Base-by-base conservation (phyloP, 2,797 vertebrate genomes). In the Phyllotis vaccarum region DNA sequence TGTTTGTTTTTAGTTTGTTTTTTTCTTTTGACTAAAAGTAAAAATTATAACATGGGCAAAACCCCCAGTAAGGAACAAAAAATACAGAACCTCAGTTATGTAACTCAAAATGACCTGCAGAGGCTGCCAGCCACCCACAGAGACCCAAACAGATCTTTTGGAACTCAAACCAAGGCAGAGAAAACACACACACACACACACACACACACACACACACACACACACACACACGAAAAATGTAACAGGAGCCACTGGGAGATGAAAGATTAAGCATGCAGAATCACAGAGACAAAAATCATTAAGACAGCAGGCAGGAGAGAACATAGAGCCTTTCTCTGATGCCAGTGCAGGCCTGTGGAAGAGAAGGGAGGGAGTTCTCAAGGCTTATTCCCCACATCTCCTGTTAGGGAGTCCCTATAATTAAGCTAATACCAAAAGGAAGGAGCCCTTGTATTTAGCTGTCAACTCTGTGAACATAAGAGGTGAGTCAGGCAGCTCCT, bases 341-440 rank as follows among this genome's bases (percentile, higher is more conserved):
- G 24, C 81, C 78, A 58, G 82, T 17, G 31, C 46, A 34, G 19
- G 70, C 49, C 86, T 31, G 27, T 7, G 16, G 43, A 54, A 43
- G 21, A 10, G 49, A 17, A 75, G 6, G 31, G 21, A 7, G 5
- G 58, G n/a, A 52, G 58, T 49, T 79, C 86, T 49, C 89, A 70
- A 58, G 83, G 86, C n/a, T 10, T 14, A 13, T 27, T 92, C 80
- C 70, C 66, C 72, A 88, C 19, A 43, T 76, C 9, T 12, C 29
- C 49, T 74, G 40, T 21, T 0, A 93, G 94, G 93, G 91, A 95
- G 74, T 74, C 93, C 95, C 94, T 96, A 94, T 90, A 95, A 96
- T 96, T 92, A 97, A 96, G 92, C 90, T 93, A 90, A 96, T 93
- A 52, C 93, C 58, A 62, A 91, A 72, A 96, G 93, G 93, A 95